These are phyloP conservation scores for Hippocampus guttulatus DNA, from an alignment of 2,113 vertebrate genomes.

Conservation along the genomic window DNA sequence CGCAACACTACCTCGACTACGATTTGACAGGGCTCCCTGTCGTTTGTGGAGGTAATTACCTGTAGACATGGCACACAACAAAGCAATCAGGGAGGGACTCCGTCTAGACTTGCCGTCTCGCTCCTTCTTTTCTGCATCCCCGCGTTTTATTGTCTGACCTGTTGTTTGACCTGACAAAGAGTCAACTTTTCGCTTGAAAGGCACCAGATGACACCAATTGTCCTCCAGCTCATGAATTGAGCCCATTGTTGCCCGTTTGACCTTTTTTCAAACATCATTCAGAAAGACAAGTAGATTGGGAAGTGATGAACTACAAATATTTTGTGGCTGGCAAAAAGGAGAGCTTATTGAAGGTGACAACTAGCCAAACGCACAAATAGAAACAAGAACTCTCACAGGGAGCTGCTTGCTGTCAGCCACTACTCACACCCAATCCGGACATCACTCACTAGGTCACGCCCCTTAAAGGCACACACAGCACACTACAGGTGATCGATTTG, in stretches of 20 bases:
- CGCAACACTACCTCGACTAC: slow-evolving; percentile 32
- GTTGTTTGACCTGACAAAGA: slow-evolving; percentile 46
- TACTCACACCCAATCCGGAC: not conserved
- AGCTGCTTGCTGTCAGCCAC: not conserved
- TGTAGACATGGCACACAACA: slow-evolving; percentile 72
- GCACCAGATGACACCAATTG: slow-evolving; percentile 40
- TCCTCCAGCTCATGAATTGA: slow-evolving; percentile 24
- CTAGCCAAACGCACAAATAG: not conserved
- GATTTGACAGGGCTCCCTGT: slow-evolving; percentile 48
- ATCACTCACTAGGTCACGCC: too few relatives aligned
- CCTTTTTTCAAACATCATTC: slow-evolving; percentile 41
- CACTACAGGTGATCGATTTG: too few relatives aligned
- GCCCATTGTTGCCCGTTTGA: slow-evolving; percentile 7
- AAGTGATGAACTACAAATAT: not conserved
- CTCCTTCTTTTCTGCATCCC: slow-evolving; percentile 42
- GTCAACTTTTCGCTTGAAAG: slow-evolving; percentile 46
- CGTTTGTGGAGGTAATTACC: slow-evolving; percentile 73
- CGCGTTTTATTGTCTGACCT: slow-evolving; percentile 60
- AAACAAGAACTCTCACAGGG: not conserved
- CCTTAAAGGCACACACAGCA: too few relatives aligned
- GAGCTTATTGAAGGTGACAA: not conserved
- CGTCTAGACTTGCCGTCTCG: slow-evolving; percentile 76
- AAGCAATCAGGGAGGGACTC: slow-evolving; percentile 70
- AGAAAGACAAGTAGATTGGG: not conserved
- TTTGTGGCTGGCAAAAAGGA: too few relatives aligned